A percentile compares a stretch with the other conserved stretches of the same genome.
Evolutionary conservation across 1,140 invertebrate genomes (phyloP).

Genomic region (Drosophila gunungcola): DNA sequence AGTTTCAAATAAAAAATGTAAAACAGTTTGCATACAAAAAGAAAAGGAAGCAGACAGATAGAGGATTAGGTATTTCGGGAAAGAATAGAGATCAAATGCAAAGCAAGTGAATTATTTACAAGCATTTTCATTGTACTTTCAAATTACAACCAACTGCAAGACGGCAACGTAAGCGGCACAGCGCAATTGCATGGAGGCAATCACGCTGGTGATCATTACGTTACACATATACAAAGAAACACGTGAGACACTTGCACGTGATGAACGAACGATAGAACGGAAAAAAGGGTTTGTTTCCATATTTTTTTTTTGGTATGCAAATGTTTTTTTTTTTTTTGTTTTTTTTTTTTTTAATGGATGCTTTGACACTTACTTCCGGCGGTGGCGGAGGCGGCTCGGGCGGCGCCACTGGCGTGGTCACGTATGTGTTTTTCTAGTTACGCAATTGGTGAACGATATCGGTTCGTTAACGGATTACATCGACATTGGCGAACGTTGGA

Average conservation of each 20-base stretch:
- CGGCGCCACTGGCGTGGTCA: slow-evolving; percentile 74
- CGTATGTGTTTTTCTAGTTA: slow-evolving; percentile 81
- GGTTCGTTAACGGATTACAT: slow-evolving; percentile 39
- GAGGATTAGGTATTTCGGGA: slow-evolving; percentile 4
- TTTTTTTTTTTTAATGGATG: slow-evolving; percentile 30
- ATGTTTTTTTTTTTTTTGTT: slow-evolving; percentile 3
- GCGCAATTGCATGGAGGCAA: slow-evolving; percentile 56
- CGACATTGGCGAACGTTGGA: slow-evolving; percentile 40
- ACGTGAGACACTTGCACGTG: slow-evolving; percentile 50
- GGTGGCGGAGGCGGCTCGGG: slow-evolving; percentile 74
- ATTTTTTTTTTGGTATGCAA: slow-evolving; percentile 28
- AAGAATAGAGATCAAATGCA: slow-evolving; percentile 46
- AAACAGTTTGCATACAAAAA: slow-evolving; percentile 12
- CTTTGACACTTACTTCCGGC: slow-evolving; percentile 78
- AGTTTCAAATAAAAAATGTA: slow-evolving; percentile 5
- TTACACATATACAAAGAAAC: slow-evolving; percentile 64
- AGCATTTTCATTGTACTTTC: slow-evolving; percentile 84
- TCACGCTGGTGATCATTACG: slow-evolving; percentile 73
- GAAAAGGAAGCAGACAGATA: slow-evolving; percentile 17
- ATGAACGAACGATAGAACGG: slow-evolving; percentile 57
- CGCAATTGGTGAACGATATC: slow-evolving; percentile 44
- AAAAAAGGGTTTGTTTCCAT: slow-evolving; percentile 38
- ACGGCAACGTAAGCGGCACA: slow-evolving; percentile 72
- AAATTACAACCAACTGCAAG: slow-evolving; percentile 81
- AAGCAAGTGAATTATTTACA: slow-evolving; percentile 83